A percentile compares a stretch with the other conserved stretches of the same genome.
Conservation (phyloP, 2,113 vertebrate species). For the Salvelinus fontinalis region DNA sequence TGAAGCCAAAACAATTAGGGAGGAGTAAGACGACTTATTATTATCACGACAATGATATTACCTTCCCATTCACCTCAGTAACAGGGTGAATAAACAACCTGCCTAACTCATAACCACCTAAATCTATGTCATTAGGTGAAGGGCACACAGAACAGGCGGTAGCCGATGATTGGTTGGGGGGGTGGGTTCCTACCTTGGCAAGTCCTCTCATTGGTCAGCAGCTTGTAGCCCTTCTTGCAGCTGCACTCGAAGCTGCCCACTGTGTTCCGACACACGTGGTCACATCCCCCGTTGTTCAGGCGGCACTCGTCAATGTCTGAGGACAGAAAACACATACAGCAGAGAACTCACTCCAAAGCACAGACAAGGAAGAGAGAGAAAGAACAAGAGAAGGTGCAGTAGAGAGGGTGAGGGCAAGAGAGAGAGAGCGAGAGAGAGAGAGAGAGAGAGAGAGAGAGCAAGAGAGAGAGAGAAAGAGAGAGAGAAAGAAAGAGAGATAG, state of each 20-base stretch:
- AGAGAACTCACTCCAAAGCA: neutral
- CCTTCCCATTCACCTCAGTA: neutral
- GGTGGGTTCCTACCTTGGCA: conserved; percentile 85
- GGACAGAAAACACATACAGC: conserved; percentile 19
- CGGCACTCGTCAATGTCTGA: conserved; percentile 95
- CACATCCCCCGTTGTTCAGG: conserved; percentile 93
- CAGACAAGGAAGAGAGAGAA: too few relatives aligned
- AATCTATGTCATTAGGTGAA: neutral
- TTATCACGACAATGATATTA: neutral
- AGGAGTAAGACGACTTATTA: neutral
- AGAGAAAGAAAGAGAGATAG: too few relatives aligned
- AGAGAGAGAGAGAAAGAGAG: neutral
- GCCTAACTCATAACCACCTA: neutral
- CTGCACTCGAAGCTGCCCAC: conserved; percentile 98
- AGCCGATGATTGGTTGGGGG: neutral
- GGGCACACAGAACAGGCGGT: neutral
- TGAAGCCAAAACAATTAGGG: conserved; percentile 7
- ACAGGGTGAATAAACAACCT: too few relatives aligned
- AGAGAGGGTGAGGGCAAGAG: neutral
- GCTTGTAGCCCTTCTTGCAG: conserved; percentile 97
- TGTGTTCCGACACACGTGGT: conserved; percentile 96
- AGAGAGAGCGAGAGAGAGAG: neutral
- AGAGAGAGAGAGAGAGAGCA: neutral
- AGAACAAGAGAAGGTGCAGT: neutral
- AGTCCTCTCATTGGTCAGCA: conserved; percentile 94